A percentile compares a stretch with the other conserved stretches of the same genome.
phyloP scores from a whole-genome alignment of 2,797 vertebrate genomes.

The Macroramphosus scolopax region DNA sequence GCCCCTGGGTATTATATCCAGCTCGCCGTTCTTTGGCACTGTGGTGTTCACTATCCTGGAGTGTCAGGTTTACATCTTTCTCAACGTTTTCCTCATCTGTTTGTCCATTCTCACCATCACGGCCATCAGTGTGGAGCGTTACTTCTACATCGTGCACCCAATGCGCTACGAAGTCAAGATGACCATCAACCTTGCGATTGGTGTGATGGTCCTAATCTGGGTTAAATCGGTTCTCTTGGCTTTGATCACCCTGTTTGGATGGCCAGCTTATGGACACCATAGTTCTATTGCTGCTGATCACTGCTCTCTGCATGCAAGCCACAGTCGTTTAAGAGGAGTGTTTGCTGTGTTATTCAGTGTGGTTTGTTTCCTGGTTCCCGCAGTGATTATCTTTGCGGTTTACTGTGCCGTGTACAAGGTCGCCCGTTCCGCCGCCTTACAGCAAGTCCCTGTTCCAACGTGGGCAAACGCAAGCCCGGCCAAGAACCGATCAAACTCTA shows the following conservation, averaged over 20 bases:
- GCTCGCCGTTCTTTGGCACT: slow-evolving; percentile 84
- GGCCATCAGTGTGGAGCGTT: slow-evolving; percentile 89
- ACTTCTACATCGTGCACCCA: slow-evolving; percentile 93
- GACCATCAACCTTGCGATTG: slow-evolving; percentile 83
- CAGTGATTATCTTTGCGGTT: slow-evolving; percentile 85
- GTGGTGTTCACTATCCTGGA: slow-evolving; percentile 85
- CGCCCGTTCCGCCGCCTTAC: slow-evolving; percentile 85
- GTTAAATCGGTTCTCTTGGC: slow-evolving; percentile 84
- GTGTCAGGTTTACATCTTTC: slow-evolving; percentile 88
- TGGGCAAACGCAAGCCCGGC: slow-evolving; percentile 68
- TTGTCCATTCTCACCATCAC: slow-evolving; percentile 91
- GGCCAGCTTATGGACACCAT: slow-evolving; percentile 81
- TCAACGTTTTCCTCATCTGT: slow-evolving; percentile 89
- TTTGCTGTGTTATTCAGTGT: slow-evolving; percentile 88
- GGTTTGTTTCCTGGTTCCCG: slow-evolving; percentile 86
- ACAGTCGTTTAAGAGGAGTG: slow-evolving; percentile 81
- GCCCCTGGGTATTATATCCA: slow-evolving; percentile 89
- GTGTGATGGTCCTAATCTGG: slow-evolving; percentile 86
- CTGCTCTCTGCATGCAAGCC: slow-evolving; percentile 88
- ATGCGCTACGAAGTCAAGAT: slow-evolving; percentile 90
- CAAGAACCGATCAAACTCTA: slow-evolving; percentile 83
- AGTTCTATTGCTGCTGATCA: slow-evolving; percentile 87
- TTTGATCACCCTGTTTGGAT: slow-evolving; percentile 84
- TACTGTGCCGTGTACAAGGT: slow-evolving; percentile 90
- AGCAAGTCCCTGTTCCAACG: slow-evolving; percentile 71